Evolutionary conservation across 2,113 vertebrate species (phyloP), one percentile per base, ranked within the genome.

Genomic region (Sceloporus tristichus): DNA sequence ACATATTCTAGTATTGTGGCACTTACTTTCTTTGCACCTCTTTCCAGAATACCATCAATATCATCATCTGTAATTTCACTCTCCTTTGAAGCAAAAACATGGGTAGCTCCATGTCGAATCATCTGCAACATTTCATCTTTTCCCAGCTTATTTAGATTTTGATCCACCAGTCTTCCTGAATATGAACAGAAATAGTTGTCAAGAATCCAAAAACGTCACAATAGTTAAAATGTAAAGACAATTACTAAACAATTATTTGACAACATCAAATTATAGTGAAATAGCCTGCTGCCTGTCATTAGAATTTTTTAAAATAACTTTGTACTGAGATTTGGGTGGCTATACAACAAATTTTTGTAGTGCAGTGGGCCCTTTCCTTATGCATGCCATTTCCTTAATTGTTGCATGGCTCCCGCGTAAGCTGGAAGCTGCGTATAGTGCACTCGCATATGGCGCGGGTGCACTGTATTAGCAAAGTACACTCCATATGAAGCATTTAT

Each of bases 81-180:
- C 87, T 99, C 99, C 93, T 99, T 99, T 76, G 99, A 99, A 18
- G 99, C 98, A 92, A 99, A 99, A 21, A 99, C 98, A 0, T 99
- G 99, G 0, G 99, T 99, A 1, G 98, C 99, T 34, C 99, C 99
- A 3, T 99, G 99, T 56, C 99, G 97, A 92, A 99, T 99, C 97
- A 99, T 99, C 79, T 98, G 98, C 93, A 99, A 96, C 99, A 99
- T 99, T 96, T 99, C 99, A 80, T 99, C 99, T 94, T 99, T 99
- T 5, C 99, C 99, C 54, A 99, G 96, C 92, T 99, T 99, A 96
- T 98, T 99, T 82, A 98, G 95, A 87, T 98, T 99, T 86, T 99
- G 99, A 96, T 99, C 99, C 85, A 99, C 98, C 70, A 99, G 95
- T 89, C 99, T 97, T 92, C 99, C 99, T 99, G 88, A 79, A 93